These are phyloP conservation scores for Drosophila ohnishii DNA, from an alignment of 1,140 invertebrate genomes.

Conservation along the genomic window DNA sequence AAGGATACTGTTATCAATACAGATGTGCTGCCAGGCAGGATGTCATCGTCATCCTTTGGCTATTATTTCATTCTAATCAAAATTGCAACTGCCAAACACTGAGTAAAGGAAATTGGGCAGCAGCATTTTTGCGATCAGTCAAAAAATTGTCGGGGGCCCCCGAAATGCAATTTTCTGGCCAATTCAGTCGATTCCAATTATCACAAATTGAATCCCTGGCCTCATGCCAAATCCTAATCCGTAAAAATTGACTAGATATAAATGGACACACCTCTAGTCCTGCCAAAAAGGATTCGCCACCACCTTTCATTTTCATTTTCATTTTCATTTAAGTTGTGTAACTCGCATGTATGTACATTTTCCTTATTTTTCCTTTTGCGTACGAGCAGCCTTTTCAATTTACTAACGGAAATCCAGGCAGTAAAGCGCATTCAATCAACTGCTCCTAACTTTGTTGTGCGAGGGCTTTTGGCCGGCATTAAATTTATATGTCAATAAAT, in stretches of 20 bases:
- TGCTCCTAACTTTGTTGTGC: constrained; percentile 68
- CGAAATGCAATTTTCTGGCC: constrained; percentile 19
- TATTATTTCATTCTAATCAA: constrained; percentile 45
- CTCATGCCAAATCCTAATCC: constrained; percentile 19
- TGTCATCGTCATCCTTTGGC: constrained; percentile 6
- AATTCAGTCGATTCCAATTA: constrained; percentile 29
- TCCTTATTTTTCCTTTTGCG: constrained; percentile 9
- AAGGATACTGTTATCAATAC: background rate
- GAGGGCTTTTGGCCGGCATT: constrained; percentile 49
- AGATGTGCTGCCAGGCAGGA: constrained; percentile 2
- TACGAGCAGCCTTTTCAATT: constrained; percentile 58
- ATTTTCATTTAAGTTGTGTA: constrained; percentile 22
- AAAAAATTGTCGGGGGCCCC: background rate
- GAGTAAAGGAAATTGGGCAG: constrained; percentile 50
- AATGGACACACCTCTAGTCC: constrained; percentile 4
- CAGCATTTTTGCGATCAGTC: constrained; percentile 3
- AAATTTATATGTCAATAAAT: constrained; percentile 82
- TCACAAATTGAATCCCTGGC: constrained; percentile 31
- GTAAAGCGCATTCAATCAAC: constrained; percentile 79
- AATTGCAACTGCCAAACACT: constrained; percentile 20
- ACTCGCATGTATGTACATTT: background rate
- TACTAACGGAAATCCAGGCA: constrained; percentile 79
- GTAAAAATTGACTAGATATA: constrained; percentile 21
- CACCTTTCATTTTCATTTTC: constrained; percentile 5
- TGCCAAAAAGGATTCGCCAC: constrained; percentile 16